These are phyloP conservation scores for Salmo trutta DNA, from an alignment of 2,797 vertebrate genomes.

Conservation along the genomic window DNA sequence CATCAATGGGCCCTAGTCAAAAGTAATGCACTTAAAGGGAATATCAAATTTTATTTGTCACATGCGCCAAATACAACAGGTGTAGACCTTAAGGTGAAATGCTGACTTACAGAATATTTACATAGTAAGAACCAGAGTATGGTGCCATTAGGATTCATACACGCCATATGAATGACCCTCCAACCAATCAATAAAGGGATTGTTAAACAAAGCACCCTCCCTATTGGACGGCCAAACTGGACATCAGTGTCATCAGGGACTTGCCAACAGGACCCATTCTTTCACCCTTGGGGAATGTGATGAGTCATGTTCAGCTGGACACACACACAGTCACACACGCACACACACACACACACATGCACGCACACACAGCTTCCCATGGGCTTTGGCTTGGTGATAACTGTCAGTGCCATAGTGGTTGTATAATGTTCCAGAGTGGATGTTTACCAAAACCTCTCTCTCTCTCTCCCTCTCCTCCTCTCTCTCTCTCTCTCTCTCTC, in stretches of 20 bases:
- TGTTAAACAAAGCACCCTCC: too few relatives aligned
- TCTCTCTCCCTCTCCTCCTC: background rate
- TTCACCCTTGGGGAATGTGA: background rate
- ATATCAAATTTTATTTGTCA: too few relatives aligned
- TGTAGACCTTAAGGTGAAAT: too few relatives aligned
- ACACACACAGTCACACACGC: background rate
- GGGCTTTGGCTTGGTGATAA: background rate
- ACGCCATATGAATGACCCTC: too few relatives aligned
- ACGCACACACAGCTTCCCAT: slow-evolving; percentile 3
- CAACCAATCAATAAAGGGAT: too few relatives aligned
- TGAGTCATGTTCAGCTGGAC: background rate
- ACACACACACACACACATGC: background rate
- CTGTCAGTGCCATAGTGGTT: background rate
- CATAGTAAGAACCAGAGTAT: too few relatives aligned
- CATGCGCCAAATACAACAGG: too few relatives aligned
- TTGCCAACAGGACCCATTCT: background rate
- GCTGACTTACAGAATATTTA: too few relatives aligned
- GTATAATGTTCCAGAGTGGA: background rate
- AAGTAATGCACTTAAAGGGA: too few relatives aligned
- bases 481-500: too few relatives aligned
- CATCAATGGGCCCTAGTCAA: too few relatives aligned
- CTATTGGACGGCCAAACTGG: background rate
- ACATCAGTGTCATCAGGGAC: background rate
- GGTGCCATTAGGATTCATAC: too few relatives aligned
- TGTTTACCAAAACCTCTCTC: background rate